These are phyloP conservation scores for Acrocephalus arundinaceus DNA, from an alignment of 2,113 vertebrate genomes.

Conservation along the genomic window DNA sequence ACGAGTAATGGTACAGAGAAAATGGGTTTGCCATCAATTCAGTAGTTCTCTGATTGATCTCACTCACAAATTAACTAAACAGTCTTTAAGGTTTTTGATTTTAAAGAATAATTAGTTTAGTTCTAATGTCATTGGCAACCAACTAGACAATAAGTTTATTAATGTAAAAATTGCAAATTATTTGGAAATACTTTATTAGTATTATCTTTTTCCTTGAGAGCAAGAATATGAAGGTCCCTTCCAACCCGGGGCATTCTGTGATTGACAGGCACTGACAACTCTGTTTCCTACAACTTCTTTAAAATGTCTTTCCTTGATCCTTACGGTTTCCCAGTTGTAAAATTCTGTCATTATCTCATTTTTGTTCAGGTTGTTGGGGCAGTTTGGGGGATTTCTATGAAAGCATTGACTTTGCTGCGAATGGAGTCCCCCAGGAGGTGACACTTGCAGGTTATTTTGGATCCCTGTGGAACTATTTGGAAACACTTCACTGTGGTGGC, in stretches of 20 bases:
- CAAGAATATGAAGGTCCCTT: background rate
- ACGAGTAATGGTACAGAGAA: background rate
- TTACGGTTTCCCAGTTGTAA: background rate
- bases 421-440: background rate
- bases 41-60: background rate
- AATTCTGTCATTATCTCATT: background rate
- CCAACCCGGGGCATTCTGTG: background rate
- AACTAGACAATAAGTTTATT: background rate
- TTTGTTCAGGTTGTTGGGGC: background rate
- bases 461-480: background rate
- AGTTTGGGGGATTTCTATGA: background rate
- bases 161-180: background rate
- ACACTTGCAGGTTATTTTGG: background rate
- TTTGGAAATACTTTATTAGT: background rate
- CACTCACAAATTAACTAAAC: background rate
- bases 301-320: background rate
- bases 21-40: background rate
- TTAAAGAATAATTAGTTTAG: background rate
- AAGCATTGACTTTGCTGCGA: background rate
- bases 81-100: background rate
- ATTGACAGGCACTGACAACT: background rate
- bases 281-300: background rate
- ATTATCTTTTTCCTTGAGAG: background rate
- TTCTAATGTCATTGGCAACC: background rate
- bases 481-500: background rate